Conservation (phyloP, 2,888 invertebrate species). For the Neocrepidodera transversa region DNA sequence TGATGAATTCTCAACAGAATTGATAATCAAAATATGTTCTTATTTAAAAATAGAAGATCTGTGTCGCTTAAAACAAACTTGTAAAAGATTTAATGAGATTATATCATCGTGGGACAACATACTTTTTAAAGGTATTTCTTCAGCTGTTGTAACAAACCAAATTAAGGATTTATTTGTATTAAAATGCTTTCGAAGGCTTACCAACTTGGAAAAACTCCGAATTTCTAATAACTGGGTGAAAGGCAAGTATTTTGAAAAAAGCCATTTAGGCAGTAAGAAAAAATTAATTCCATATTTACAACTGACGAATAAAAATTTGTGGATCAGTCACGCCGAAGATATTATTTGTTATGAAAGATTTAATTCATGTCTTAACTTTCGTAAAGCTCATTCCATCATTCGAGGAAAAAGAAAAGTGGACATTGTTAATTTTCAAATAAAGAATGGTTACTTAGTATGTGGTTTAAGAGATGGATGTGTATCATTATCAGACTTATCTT, state of each 20-base stretch:
- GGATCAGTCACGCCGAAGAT: constrained; percentile 63
- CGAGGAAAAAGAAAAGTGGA: constrained; percentile 54
- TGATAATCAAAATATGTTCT: constrained; percentile 64
- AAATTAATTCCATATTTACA: constrained; percentile 66
- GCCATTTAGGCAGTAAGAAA: constrained; percentile 56
- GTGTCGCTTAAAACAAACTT: constrained; percentile 62
- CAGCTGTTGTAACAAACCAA: constrained; percentile 41
- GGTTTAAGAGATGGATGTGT: constrained; percentile 61
- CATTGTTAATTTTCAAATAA: constrained; percentile 61
- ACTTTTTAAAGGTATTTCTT: constrained; percentile 34
- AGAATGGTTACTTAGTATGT: constrained; percentile 55
- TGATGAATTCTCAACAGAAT: constrained; percentile 57
- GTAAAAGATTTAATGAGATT: constrained; percentile 60
- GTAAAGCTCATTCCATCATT: constrained; percentile 13
- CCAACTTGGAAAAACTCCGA: constrained; percentile 30
- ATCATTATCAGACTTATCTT: constrained; percentile 54
- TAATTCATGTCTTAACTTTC: constrained; percentile 36
- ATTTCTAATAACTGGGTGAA: constrained; percentile 65
- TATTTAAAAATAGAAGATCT: constrained; percentile 63
- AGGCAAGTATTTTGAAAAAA: constrained; percentile 62
- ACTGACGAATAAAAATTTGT: constrained; percentile 62
- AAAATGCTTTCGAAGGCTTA: constrained; percentile 33
- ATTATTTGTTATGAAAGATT: constrained; percentile 55
- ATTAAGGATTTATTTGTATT: constrained; percentile 36
- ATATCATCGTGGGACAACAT: constrained; percentile 52